These are phyloP conservation scores for Mylabris phalerata DNA, from an alignment of 1,140 invertebrate genomes.

Conservation along the genomic window DNA sequence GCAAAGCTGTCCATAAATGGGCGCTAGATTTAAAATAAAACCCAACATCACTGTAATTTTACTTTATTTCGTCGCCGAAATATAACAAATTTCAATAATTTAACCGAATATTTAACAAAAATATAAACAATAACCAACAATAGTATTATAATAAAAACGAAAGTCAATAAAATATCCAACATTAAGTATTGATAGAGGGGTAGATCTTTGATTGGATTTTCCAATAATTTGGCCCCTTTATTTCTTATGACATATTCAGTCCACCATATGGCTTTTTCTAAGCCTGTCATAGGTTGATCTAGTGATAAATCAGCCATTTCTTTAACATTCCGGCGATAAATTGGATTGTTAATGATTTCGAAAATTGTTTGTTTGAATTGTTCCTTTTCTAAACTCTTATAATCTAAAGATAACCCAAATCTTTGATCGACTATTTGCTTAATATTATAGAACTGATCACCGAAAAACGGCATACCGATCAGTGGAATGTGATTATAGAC, in stretches of 20 bases:
- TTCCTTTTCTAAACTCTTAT: slow-evolving; percentile 23
- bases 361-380: slow-evolving; percentile 22
- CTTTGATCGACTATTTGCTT: slow-evolving; percentile 22
- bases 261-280: slow-evolving; percentile 47
- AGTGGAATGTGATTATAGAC: slow-evolving; percentile 48
- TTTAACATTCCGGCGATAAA: slow-evolving; percentile 8
- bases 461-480: slow-evolving; percentile 43
- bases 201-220: slow-evolving; percentile 33
- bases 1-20: too few species aligned
- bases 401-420: slow-evolving; percentile 31
- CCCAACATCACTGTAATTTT: too few species aligned
- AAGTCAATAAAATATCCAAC: slow-evolving; percentile 40
- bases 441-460: slow-evolving; percentile 39
- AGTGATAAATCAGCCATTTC: slow-evolving; percentile 26
- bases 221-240: slow-evolving; percentile 40
- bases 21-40: too few species aligned
- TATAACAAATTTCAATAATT: too few species aligned
- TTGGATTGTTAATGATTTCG: slow-evolving; percentile 24
- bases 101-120: too few species aligned
- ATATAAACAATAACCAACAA: too few species aligned
- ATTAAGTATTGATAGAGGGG: slow-evolving; percentile 44
- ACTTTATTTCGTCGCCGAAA: too few species aligned
- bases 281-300: slow-evolving; percentile 38
- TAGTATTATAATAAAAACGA: too few species aligned
- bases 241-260: slow-evolving; percentile 47